Evolutionary conservation across 2,797 vertebrate species (phyloP).

Genomic region (Pseudomugil tenellus): DNA sequence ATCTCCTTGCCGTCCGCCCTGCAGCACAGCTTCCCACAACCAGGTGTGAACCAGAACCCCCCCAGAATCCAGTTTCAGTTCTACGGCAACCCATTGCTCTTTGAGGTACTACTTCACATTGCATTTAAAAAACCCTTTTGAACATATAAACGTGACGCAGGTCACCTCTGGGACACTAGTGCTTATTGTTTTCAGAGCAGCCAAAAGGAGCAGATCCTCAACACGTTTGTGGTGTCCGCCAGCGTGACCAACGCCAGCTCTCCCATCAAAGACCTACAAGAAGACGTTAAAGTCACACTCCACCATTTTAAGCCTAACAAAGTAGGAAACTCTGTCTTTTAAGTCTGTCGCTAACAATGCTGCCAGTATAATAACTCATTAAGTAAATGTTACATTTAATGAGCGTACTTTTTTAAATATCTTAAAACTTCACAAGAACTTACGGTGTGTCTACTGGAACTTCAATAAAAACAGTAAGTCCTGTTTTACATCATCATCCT

Average conservation of each 20-base stretch:
- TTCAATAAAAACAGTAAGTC: slow-evolving; percentile 83
- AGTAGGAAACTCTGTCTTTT: slow-evolving; percentile 68
- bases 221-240: slow-evolving; percentile 89
- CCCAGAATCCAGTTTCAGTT: slow-evolving; percentile 90
- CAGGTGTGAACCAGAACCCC: slow-evolving; percentile 29
- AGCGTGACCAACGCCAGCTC: slow-evolving; percentile 82
- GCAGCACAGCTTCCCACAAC: slow-evolving; percentile 71
- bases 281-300: slow-evolving; percentile 85
- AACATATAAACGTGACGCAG: background rate
- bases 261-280: slow-evolving; percentile 80
- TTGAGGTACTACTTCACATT: slow-evolving; percentile 76
- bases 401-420: slow-evolving; percentile 26
- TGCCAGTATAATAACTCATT: background rate
- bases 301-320: slow-evolving; percentile 78
- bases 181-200: slow-evolving; percentile 68
- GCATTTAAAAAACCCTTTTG: background rate
- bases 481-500: background rate
- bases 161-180: background rate
- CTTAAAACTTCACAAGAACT: slow-evolving; percentile 72
- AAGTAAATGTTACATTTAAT: background rate
- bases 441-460: slow-evolving; percentile 91
- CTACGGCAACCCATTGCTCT: slow-evolving; percentile 84
- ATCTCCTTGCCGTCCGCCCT: slow-evolving; percentile 86
- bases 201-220: slow-evolving; percentile 67
- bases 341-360: background rate